Evolutionary conservation across 2,797 vertebrate species (phyloP), one percentile per base, ranked within the genome.

Genomic region (Karalla daura): DNA sequence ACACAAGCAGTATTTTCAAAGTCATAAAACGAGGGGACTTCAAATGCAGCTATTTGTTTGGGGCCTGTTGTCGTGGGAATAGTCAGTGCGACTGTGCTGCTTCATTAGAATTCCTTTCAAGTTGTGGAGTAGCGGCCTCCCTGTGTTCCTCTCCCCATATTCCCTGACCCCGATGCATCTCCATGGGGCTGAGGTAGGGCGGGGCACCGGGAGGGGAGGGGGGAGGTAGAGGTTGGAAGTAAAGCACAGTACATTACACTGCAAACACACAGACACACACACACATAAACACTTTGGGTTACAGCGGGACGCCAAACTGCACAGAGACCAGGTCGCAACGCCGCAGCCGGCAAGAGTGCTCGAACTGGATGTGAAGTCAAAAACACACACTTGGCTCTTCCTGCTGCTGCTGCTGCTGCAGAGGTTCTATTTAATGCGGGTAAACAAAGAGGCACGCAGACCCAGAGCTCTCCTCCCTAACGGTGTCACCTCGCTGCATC

Each of bases 1-100:
- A 85, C 80, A 71, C 83, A 84, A 11, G 71, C 81, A 85, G 87
- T 74, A 85, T 88, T 94, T 93, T 93, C 90, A 88, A 93, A 93
- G 90, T 90, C 91, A 90, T 91, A 92, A 94, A 93, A 90, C 85
- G 91, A 93, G 88, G 91, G 92, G 91, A 94, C 93, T 94, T 94
- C 93, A 94, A 94, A 94, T 93, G 90, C 91, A 93, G 90, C 92
- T 93, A 93, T 94, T 94, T 94, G 93, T 94, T 94, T 94, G 92
- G 92, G 92, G 92, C 91, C 90, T 90, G 91, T 93, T 93, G 91
- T 92, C 92, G 87, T 91, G 94, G 93, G 94, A 94, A 94, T 94
- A 94, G 88, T 84, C 89, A 84, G 88, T 43, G 89, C 84, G 84
- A 93, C 92, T 93, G 91, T 76, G 88, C 88, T 79, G 86, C 64